Base-by-base conservation (phyloP, 2,797 vertebrate species). In the Megaceryle alcyon region DNA sequence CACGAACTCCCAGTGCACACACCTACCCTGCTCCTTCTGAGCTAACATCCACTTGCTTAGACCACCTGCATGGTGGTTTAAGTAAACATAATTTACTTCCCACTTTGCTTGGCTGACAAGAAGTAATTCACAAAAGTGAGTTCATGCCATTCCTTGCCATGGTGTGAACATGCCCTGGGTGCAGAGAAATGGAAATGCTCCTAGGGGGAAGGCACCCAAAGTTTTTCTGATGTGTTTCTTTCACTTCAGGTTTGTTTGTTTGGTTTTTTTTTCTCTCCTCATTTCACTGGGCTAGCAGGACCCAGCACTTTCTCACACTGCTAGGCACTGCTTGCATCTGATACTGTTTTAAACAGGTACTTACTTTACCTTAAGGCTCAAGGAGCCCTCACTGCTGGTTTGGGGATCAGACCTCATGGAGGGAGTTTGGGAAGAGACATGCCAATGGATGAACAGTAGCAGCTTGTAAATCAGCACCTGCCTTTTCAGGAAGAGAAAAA, bases 61-160 rank as follows among this genome's bases (percentile, higher is more conserved):
- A 80, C 64, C 91, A 77, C 89, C 72, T 68, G 71, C 71, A 14
- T 2, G 25, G 68, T 28, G 43, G 39, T 71, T 87, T 77, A 54
- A 92, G 69, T 72, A 82, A 91, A 83, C 9, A 28, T 22, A 12
- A 35, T 75, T 85, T 77, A 26, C 80, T 91, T 87, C 76, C 44
- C 60, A 14, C 60, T 89, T 82, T 21, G 35, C 89, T 53, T 66
- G 71, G 28, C 71, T 87, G 82, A 73, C 43, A 53, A 87, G 64
- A 71, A 80, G 35, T 49, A 77, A 71, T 81, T 85, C 19, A 80
- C n/a, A 64, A 73, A 73, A 73, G 60, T 10, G 68, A 92, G 65
- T 48, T 82, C 39, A 21, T 33, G 57, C 65, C 39, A 28, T 79
- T 92, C 57, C 70, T 69, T 7, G 1, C 77, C 43, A 6, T 16